Conservation (phyloP, 2,113 vertebrate genomes). For the Eulemur macaco region DNA sequence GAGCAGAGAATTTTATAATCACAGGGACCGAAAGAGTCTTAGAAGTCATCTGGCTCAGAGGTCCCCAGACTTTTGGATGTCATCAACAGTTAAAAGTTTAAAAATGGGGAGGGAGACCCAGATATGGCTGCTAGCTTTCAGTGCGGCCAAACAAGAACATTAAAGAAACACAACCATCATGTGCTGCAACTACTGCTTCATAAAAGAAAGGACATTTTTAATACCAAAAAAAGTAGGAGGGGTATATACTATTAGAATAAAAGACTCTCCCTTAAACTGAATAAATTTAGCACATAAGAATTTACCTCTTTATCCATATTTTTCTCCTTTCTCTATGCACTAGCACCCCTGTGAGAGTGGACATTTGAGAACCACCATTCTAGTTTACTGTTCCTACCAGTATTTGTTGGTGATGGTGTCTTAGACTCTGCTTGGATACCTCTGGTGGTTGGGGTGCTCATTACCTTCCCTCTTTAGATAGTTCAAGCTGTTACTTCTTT, state of each 20-base stretch:
- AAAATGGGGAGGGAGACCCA: background rate
- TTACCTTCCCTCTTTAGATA: background rate
- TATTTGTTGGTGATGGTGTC: background rate
- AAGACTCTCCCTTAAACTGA: background rate
- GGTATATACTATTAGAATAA: conserved; percentile 1
- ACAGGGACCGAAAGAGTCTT: conserved; percentile 44
- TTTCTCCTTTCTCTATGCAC: background rate
- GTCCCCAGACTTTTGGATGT: background rate
- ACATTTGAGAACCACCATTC: background rate
- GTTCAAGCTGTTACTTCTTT: background rate
- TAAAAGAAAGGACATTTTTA: conserved; percentile 23
- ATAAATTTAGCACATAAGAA: background rate
- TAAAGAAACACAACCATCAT: background rate
- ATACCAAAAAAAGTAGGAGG: background rate
- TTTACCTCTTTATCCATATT: background rate
- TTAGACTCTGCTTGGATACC: background rate
- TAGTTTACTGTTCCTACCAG: background rate
- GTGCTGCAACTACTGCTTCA: background rate
- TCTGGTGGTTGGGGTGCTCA: background rate
- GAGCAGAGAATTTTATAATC: conserved; percentile 50
- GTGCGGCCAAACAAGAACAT: background rate
- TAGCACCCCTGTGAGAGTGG: background rate
- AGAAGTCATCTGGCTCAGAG: conserved; percentile 35
- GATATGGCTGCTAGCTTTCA: background rate
- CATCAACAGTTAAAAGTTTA: conserved; percentile 28